These are phyloP conservation scores for Tichodroma muraria DNA, from an alignment of 2,113 vertebrate genomes.

Conservation along the genomic window DNA sequence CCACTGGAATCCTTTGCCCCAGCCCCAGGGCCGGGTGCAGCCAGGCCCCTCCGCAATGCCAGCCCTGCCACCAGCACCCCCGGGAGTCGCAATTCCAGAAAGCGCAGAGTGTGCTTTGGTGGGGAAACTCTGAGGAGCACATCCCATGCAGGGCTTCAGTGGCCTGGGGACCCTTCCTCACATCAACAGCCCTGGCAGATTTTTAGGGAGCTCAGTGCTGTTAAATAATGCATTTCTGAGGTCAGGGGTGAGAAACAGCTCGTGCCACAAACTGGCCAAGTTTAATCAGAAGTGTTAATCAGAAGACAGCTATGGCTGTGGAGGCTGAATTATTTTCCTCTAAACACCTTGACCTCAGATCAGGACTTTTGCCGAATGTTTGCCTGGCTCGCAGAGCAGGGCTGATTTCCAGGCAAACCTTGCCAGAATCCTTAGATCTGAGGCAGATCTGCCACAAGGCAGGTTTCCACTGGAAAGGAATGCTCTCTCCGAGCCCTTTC, in stretches of 20 bases:
- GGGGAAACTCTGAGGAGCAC: not conserved
- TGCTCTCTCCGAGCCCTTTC: not conserved
- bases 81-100: fast-evolving
- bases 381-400: not conserved
- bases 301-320: not conserved
- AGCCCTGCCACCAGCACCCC: fast-evolving
- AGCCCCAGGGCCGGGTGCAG: fast-evolving
- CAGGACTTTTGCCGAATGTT: not conserved
- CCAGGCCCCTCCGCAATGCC: fast-evolving
- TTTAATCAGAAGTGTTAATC: not conserved
- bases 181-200: not conserved
- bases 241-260: not conserved
- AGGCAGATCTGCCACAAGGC: not conserved
- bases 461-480: not conserved
- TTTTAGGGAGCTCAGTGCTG: not conserved
- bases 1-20: fast-evolving
- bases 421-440: not conserved
- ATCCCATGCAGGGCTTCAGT: fast-evolving
- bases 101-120: fast-evolving
- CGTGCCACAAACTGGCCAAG: not conserved
- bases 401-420: not conserved
- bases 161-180: not conserved
- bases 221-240: not conserved
- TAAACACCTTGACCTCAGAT: not conserved
- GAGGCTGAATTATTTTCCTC: not conserved